phyloP scores from a whole-genome alignment of 2,113 vertebrate genomes.

The human region GRCh38 chr2:79640501-79641000 shows the following conservation, averaged over 20 bases:
- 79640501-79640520: not conserved
- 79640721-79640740: not conserved
- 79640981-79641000: not conserved
- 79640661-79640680: not conserved
- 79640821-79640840: not conserved
- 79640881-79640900: not conserved
- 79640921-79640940: not conserved
- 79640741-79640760: not conserved
- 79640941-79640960: not conserved
- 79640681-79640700: not conserved
- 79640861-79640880: not conserved
- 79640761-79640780: not conserved
- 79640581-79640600: not conserved
- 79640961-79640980: not conserved
- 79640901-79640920: not conserved
- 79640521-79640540: not conserved
- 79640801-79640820: not conserved
- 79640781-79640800: not conserved
- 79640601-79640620: not conserved
- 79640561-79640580: not conserved
- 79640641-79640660: not conserved
- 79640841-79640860: not conserved
- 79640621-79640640: constrained; percentile 4
- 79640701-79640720: not conserved
- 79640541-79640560: not conserved